Evolutionary conservation across 2,113 vertebrate species (phyloP).

Genomic region (Zosterops japonicus): DNA sequence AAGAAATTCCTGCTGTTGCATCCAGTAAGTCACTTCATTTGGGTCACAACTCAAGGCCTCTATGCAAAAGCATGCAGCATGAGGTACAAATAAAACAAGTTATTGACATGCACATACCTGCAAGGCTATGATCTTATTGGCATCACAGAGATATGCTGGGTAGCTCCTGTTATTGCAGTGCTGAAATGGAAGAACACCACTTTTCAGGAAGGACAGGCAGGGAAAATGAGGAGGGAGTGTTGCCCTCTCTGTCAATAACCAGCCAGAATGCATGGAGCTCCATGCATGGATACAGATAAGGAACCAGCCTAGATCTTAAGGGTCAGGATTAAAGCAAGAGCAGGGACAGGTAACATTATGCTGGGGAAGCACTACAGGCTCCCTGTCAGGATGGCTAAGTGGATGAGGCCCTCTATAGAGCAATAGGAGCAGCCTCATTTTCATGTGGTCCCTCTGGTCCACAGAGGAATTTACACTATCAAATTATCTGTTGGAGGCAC

Average conservation of each 20-base stretch:
- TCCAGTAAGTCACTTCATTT: neutral
- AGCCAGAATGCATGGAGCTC: neutral
- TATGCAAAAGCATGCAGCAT: neutral
- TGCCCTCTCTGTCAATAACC: neutral
- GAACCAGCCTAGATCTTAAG: neutral
- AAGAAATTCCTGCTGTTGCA: neutral
- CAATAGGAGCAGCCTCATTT: neutral
- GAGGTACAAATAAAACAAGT: neutral
- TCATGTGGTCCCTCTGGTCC: too few species aligned
- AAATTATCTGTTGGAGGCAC: neutral
- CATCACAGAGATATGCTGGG: neutral
- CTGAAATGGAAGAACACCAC: neutral
- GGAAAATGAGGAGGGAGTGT: neutral
- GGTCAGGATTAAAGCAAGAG: neutral
- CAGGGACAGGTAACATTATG: neutral
- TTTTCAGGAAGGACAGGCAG: neutral
- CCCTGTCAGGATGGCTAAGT: neutral
- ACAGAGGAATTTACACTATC: too few species aligned
- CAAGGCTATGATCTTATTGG: neutral
- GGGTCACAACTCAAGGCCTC: neutral
- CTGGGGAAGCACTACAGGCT: neutral
- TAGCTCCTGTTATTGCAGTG: neutral
- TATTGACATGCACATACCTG: accelerated
- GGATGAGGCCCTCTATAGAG: neutral
- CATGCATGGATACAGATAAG: too few species aligned